phyloP scores from a whole-genome alignment of 1,140 invertebrate genomes.

The Vanessa tameamea region DNA sequence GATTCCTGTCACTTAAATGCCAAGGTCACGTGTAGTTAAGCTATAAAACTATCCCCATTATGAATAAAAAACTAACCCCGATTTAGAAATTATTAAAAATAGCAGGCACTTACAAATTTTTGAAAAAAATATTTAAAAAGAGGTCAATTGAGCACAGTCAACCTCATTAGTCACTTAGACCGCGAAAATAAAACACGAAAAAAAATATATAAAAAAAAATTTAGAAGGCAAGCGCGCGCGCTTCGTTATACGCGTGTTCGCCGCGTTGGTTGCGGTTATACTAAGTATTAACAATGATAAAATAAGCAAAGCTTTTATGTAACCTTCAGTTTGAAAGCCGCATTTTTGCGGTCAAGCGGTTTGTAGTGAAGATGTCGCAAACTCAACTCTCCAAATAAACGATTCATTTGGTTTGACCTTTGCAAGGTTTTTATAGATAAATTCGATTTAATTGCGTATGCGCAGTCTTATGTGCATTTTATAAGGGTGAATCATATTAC shows the following conservation, averaged over 20 bases:
- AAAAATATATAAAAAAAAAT: constrained; percentile 32
- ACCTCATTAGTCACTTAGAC: constrained; percentile 58
- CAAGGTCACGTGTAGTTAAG: constrained; percentile 37
- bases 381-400: constrained; percentile 48
- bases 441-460: constrained; percentile 15
- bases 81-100: constrained; percentile 21
- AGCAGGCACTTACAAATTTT: constrained; percentile 34
- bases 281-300: constrained; percentile 66
- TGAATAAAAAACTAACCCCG: constrained; percentile 17
- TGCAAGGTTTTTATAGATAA: constrained; percentile 51
- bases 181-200: constrained; percentile 35
- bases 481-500: not conserved
- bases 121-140: constrained; percentile 18
- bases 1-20: constrained; percentile 47
- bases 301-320: constrained; percentile 72
- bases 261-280: constrained; percentile 59
- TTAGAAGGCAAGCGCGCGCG: constrained; percentile 47
- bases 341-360: constrained; percentile 75
- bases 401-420: constrained; percentile 56
- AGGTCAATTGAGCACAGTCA: constrained; percentile 23
- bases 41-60: constrained; percentile 13
- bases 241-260: constrained; percentile 54
- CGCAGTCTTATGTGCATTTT: constrained; percentile 7
- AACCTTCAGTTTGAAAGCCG: constrained; percentile 75
- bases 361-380: constrained; percentile 65